Evolutionary conservation across 2,113 vertebrate species (phyloP).

Genomic region (Tinamus guttatus): DNA sequence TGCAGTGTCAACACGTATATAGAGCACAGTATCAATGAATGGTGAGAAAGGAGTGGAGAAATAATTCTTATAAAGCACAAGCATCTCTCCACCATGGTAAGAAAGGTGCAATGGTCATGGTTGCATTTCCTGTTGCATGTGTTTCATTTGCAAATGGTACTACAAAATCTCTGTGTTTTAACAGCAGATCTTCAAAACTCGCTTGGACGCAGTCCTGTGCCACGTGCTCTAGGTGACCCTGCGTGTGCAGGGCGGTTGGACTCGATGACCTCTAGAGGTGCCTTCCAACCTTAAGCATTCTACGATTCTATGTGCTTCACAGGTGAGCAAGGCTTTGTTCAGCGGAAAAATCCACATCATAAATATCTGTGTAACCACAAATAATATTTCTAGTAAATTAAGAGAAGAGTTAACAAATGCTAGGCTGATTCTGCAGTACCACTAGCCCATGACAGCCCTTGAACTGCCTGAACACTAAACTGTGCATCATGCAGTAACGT

Average conservation of each 20-base stretch:
- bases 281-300: no score
- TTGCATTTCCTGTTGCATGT: not conserved
- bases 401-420: not conserved
- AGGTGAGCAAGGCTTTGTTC: not conserved
- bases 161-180: not conserved
- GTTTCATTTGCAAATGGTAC: not conserved
- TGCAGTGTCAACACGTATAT: not conserved
- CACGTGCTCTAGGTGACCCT: no score
- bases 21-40: not conserved
- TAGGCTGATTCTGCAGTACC: not conserved
- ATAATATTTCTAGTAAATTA: not conserved
- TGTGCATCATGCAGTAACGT: not conserved
- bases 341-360: not conserved
- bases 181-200: no score
- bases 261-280: no score
- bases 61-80: not conserved
- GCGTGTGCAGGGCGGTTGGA: no score
- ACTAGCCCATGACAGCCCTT: not conserved
- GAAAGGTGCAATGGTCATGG: not conserved
- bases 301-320: not conserved
- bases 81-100: not conserved
- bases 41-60: not conserved
- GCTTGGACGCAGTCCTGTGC: no score
- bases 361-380: not conserved
- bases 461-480: not conserved